These are phyloP conservation scores for Thelaira solivaga DNA, from an alignment of 2,888 invertebrate genomes.

Conservation along the genomic window DNA sequence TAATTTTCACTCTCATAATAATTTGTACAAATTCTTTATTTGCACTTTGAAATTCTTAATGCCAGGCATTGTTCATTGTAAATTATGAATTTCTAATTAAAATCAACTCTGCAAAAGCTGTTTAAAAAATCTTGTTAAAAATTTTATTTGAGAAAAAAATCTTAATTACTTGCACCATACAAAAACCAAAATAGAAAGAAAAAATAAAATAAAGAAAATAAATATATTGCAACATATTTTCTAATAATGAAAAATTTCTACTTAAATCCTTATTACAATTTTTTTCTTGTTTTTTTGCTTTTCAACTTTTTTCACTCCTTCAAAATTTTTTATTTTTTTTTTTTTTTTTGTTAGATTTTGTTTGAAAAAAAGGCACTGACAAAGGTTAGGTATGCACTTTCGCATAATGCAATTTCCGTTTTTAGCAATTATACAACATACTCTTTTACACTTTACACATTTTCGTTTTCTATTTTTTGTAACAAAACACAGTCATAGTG, in stretches of 20 bases:
- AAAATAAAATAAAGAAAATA: conserved; percentile 22
- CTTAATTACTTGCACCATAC: conserved; percentile 38
- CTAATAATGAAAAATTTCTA: conserved; percentile 59
- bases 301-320: background rate
- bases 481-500: conserved; percentile 14
- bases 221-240: conserved; percentile 57
- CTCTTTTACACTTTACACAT: conserved; percentile 53
- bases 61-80: background rate
- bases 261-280: conserved; percentile 50
- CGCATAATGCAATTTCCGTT: conserved; percentile 59
- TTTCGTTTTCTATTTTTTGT: conserved; percentile 46
- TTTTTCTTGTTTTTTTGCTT: background rate
- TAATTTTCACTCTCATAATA: too few species aligned
- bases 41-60: background rate
- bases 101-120: conserved; percentile 6
- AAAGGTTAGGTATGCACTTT: conserved; percentile 49
- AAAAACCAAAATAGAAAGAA: too few species aligned
- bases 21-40: background rate
- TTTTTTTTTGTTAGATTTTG: background rate
- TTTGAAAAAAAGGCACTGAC: conserved; percentile 30
- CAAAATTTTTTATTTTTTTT: background rate
- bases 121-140: conserved; percentile 13
- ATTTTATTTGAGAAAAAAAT: conserved; percentile 37
- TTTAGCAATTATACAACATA: conserved; percentile 55
- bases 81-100: conserved; percentile 40